Evolutionary conservation across 2,113 vertebrate genomes (phyloP).

Genomic region (Pholis gunnellus): DNA sequence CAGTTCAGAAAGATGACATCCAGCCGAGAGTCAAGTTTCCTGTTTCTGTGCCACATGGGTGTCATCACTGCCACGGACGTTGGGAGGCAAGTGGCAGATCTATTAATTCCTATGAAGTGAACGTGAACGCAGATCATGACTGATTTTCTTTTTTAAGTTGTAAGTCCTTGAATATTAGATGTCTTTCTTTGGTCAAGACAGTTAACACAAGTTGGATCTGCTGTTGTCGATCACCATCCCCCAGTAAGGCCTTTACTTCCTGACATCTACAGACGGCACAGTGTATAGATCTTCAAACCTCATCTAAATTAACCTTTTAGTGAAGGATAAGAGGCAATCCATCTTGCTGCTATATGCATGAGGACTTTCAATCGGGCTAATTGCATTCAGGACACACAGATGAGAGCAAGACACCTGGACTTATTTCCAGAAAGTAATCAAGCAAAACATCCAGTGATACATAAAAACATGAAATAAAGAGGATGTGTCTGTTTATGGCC

Average conservation of each 20-base stretch:
- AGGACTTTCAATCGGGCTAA: slow-evolving; percentile 68
- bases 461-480: slow-evolving; percentile 63
- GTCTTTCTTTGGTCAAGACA: background rate
- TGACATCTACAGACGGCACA: background rate
- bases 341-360: slow-evolving; percentile 55
- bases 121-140: background rate
- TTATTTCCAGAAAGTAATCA: slow-evolving; percentile 42
- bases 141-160: background rate
- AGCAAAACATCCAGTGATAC: slow-evolving; percentile 40
- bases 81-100: no score
- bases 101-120: background rate
- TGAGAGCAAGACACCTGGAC: slow-evolving; percentile 46
- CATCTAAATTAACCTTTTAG: slow-evolving; percentile 33
- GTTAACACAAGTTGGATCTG: background rate
- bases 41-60: background rate
- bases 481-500: slow-evolving; percentile 29
- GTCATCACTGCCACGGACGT: no score
- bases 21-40: no score
- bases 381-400: slow-evolving; percentile 52
- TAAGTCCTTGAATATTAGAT: background rate
- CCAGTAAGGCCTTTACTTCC: background rate
- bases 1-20: no score
- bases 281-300: background rate
- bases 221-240: background rate
- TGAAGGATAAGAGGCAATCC: slow-evolving; percentile 46